Base-by-base conservation (phyloP, 2,797 vertebrate species). In the Macropodus opercularis region DNA sequence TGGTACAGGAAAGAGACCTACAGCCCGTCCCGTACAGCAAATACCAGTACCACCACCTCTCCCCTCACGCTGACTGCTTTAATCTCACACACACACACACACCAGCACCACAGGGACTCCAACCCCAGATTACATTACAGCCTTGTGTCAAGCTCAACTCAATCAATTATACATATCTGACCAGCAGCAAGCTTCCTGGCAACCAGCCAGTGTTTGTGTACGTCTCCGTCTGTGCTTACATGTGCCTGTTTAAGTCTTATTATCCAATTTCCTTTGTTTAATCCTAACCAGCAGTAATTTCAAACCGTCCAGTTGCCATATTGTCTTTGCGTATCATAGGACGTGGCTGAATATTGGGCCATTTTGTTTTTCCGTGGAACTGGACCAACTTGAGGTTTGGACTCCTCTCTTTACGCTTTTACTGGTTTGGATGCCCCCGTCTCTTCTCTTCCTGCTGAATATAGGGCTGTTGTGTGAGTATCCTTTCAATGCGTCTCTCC, bases 121-220 rank as follows among this genome's bases (percentile, higher is more conserved):
- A 66, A 72, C 64, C 79, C 74, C 53, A 82, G 84, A 89, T 90
- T 78, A 87, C 78, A 87, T 83, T 89, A 78, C 77, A 83, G 55
- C 27, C 10, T 60, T 59, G 80, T 86, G 81, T 88, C 86, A 85
- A 84, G 85, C 66, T 67, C 77, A 78, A 64, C 73, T 80, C 75
- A 69, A 88, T 91, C 83, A 90, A 87, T 90, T 90, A 86, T 74
- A 87, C 82, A 89, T 86, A 73, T 89, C 63, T 80, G 77, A 84
- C 76, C 81, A 84, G 61, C 61, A 75, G 66, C 65, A 52, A 50
- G 59, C 61, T 72, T 62, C 56, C 72, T 85, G 79, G 65, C 68
- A 73, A 66, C 69, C 43, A 46, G 65, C 57, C 57, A 49, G 18
- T 23, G 64, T 65, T n/a, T 71, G 49, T 63, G 43, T 58, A 57